phyloP scores from a whole-genome alignment of 2,797 vertebrate species.

The Cyprinodon diabolis region DNA sequence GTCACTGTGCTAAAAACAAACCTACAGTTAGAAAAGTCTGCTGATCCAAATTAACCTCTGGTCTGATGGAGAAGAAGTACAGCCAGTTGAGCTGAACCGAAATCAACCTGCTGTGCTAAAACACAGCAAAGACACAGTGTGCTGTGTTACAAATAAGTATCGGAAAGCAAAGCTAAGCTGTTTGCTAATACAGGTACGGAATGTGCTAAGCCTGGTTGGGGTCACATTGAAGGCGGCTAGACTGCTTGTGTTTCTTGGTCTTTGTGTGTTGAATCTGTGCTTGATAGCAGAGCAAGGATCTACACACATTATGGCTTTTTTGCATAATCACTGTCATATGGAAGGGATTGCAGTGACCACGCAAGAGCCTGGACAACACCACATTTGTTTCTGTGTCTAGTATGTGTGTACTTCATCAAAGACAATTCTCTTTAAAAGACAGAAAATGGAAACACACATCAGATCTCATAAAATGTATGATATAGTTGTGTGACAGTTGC shows the following conservation, averaged over 20 bases:
- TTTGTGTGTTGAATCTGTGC: constrained; percentile 68
- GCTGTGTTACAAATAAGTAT: constrained; percentile 39
- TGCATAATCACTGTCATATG: constrained; percentile 95
- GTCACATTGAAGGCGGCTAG: constrained; percentile 20
- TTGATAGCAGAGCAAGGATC: constrained; percentile 87
- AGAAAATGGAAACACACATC: constrained; percentile 4
- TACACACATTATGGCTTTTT: constrained; percentile 81
- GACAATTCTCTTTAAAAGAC: constrained; percentile 3
- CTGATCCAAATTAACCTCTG: constrained; percentile 2
- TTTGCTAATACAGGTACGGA: constrained; percentile 89
- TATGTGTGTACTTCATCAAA: constrained; percentile 10
- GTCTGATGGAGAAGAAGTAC: neutral
- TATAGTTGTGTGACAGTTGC: constrained; percentile 1
- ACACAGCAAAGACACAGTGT: constrained; percentile 32
- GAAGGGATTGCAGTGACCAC: constrained; percentile 88
- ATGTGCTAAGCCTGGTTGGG: constrained; percentile 86
- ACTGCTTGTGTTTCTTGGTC: constrained; percentile 24
- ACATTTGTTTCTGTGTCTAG: constrained; percentile 52
- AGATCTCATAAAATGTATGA: neutral
- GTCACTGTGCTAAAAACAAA: neutral
- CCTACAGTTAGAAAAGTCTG: neutral
- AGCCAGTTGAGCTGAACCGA: constrained; percentile 7
- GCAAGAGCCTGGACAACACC: constrained; percentile 65
- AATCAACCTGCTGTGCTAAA: constrained; percentile 32
- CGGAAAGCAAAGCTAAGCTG: constrained; percentile 82